Evolutionary conservation across 2,113 vertebrate species (phyloP).

Genomic region (Perca schrenkii): DNA sequence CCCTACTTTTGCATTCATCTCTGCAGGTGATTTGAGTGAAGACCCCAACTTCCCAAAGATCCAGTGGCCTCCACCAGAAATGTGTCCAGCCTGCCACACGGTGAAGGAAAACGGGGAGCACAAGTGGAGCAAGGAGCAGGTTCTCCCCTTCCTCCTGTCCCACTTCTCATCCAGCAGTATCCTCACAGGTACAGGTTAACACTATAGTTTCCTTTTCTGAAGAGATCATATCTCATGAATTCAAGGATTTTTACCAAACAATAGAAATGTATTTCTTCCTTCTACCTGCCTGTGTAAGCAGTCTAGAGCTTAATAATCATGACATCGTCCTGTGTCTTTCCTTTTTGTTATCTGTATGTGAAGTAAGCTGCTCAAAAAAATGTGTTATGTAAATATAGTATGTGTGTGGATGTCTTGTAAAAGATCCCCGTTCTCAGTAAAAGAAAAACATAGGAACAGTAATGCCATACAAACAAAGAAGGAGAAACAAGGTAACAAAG

Average conservation of each 20-base stretch:
- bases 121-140: conserved; percentile 81
- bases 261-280: background rate
- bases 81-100: conserved; percentile 88
- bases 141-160: conserved; percentile 86
- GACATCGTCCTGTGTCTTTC: background rate
- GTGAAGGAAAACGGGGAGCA: conserved; percentile 77
- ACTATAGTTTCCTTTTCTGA: background rate
- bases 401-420: background rate
- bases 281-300: background rate
- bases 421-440: too few relatives aligned
- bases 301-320: background rate
- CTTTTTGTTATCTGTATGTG: too few relatives aligned
- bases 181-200: conserved; percentile 60
- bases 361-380: background rate
- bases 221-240: background rate
- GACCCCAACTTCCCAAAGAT: conserved; percentile 95
- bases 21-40: conserved; percentile 87
- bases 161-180: conserved; percentile 86
- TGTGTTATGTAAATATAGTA: background rate
- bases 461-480: too few relatives aligned
- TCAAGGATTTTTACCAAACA: background rate
- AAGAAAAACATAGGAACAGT: background rate
- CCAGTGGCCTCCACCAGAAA: conserved; percentile 90
- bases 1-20: background rate
- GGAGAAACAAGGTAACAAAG: background rate